phyloP scores from a whole-genome alignment of 2,113 vertebrate species.

The Odocoileus hemionus region DNA sequence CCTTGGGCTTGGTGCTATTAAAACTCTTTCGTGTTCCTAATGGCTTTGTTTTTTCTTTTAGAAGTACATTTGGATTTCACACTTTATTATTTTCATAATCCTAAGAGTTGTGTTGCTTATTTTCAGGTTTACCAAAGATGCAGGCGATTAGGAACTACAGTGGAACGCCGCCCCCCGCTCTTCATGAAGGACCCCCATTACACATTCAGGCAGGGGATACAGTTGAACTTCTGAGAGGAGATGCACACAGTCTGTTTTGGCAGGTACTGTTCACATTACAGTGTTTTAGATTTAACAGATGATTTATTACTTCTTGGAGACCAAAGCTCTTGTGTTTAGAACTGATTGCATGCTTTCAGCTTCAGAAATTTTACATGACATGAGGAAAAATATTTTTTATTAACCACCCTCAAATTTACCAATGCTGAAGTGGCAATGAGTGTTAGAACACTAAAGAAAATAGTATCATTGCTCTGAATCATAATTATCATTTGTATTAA shows the following conservation, averaged over 20 bases:
- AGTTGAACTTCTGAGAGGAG: constrained; percentile 90
- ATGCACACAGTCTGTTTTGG: constrained; percentile 94
- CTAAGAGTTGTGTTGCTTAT: not conserved
- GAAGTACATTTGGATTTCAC: not conserved
- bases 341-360: not conserved
- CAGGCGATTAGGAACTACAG: constrained; percentile 89
- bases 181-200: constrained; percentile 85
- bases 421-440: not conserved
- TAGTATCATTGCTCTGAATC: not conserved
- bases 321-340: not conserved
- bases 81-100: not conserved
- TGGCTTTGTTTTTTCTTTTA: not conserved
- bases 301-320: not conserved
- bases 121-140: constrained; percentile 94
- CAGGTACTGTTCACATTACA: constrained; percentile 83
- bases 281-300: not conserved
- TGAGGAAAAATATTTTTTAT: not conserved
- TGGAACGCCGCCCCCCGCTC: constrained; percentile 85
- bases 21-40: not conserved
- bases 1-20: not conserved
- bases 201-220: constrained; percentile 91
- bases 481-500: constrained; percentile 53
- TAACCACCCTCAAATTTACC: not conserved
- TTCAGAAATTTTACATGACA: not conserved
- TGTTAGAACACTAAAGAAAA: not conserved